Evolutionary conservation across 2,797 vertebrate species (phyloP).

Genomic region (Onychomys leucogaster): DNA sequence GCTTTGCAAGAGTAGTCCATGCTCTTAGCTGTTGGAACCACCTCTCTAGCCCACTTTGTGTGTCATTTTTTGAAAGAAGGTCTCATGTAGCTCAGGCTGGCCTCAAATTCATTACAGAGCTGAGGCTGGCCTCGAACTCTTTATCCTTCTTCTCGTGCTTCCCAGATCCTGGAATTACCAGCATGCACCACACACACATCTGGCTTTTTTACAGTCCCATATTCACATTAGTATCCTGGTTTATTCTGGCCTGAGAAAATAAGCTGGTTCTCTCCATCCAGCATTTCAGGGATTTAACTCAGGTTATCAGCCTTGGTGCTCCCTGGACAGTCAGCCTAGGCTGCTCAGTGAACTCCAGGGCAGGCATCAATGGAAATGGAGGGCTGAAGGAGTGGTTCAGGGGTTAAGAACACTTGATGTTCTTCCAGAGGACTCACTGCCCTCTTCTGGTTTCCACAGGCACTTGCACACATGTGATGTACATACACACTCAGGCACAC

Average conservation of each 20-base stretch:
- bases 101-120: neutral
- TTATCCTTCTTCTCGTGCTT: neutral
- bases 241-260: conserved; percentile 9
- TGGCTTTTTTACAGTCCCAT: neutral
- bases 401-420: neutral
- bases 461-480: neutral
- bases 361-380: neutral
- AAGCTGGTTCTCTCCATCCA: neutral
- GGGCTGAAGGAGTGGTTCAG: neutral
- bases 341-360: neutral
- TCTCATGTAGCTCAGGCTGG: neutral
- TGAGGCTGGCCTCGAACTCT: neutral
- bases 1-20: neutral
- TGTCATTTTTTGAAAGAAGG: neutral
- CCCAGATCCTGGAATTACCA: neutral
- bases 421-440: neutral
- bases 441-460: neutral
- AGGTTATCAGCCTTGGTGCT: neutral
- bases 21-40: too few relatives aligned
- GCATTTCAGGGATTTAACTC: neutral
- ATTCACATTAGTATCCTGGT: neutral
- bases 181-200: neutral
- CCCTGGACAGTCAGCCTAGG: neutral
- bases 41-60: too few relatives aligned
- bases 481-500: neutral